Conservation (phyloP, 2,888 invertebrate genomes). For the Amaurobius ferox region DNA sequence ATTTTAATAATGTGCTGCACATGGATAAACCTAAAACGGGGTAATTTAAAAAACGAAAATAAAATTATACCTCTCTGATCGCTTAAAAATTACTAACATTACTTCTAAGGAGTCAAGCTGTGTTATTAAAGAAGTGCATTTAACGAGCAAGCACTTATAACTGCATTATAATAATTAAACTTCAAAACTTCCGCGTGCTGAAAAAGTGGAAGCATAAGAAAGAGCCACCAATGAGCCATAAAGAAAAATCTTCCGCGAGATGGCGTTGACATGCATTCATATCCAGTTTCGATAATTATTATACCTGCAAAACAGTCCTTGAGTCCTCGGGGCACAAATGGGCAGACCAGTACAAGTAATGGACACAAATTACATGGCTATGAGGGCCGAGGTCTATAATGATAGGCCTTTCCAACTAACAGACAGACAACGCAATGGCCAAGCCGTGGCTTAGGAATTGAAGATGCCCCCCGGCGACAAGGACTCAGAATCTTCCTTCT, state of each 20-base stretch:
- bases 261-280: slow-evolving; percentile 70
- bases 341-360: slow-evolving; percentile 64
- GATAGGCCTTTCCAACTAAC: slow-evolving; percentile 65
- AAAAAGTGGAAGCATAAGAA: background rate
- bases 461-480: slow-evolving; percentile 51
- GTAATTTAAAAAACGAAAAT: no score
- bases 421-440: slow-evolving; percentile 55
- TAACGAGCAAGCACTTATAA: slow-evolving; percentile 19
- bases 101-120: no score
- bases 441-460: slow-evolving; percentile 45
- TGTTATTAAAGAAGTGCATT: background rate
- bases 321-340: slow-evolving; percentile 37
- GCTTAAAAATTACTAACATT: no score
- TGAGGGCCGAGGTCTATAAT: slow-evolving; percentile 56
- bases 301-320: slow-evolving; percentile 64
- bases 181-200: slow-evolving; percentile 3
- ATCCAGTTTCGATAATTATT: slow-evolving; percentile 71
- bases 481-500: slow-evolving; percentile 45
- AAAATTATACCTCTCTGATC: no score
- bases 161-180: slow-evolving; percentile 38
- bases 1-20: no score
- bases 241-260: slow-evolving; percentile 48
- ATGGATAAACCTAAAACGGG: no score
- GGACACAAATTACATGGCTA: slow-evolving; percentile 69
- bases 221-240: background rate